phyloP scores from a whole-genome alignment of 2,797 vertebrate genomes.

The Manis javanica region DNA sequence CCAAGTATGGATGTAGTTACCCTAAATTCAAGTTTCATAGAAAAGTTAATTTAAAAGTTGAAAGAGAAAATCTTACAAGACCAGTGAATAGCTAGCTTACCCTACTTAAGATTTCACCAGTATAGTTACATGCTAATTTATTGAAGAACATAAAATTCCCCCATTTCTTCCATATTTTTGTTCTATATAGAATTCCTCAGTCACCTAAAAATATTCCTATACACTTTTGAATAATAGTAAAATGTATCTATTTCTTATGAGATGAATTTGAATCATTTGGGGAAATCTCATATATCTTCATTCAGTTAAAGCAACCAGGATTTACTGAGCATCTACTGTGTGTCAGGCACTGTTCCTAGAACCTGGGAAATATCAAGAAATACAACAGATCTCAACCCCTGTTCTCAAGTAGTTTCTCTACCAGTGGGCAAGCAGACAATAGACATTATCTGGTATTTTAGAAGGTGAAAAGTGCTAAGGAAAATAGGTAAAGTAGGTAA shows the following conservation, averaged over 20 bases:
- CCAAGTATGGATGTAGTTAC: background rate
- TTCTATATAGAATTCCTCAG: background rate
- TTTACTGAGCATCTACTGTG: background rate
- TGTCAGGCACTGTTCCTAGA: background rate
- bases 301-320: background rate
- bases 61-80: background rate
- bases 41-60: background rate
- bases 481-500: background rate
- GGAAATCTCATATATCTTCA: background rate
- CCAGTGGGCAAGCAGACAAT: background rate
- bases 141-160: background rate
- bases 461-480: background rate
- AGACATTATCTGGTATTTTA: background rate
- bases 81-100: conserved; percentile 8
- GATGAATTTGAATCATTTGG: background rate
- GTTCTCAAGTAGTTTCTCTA: conserved; percentile 10
- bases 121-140: background rate
- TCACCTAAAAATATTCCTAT: conserved; percentile 27
- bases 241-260: background rate
- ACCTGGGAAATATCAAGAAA: background rate
- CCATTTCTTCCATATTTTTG: background rate
- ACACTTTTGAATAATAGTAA: conserved; percentile 16
- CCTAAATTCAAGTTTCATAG: conserved; percentile 34
- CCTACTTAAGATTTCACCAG: background rate
- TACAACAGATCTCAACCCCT: conserved; percentile 6